phyloP scores from a whole-genome alignment of 2,113 vertebrate species.

The Nipponia nippon region DNA sequence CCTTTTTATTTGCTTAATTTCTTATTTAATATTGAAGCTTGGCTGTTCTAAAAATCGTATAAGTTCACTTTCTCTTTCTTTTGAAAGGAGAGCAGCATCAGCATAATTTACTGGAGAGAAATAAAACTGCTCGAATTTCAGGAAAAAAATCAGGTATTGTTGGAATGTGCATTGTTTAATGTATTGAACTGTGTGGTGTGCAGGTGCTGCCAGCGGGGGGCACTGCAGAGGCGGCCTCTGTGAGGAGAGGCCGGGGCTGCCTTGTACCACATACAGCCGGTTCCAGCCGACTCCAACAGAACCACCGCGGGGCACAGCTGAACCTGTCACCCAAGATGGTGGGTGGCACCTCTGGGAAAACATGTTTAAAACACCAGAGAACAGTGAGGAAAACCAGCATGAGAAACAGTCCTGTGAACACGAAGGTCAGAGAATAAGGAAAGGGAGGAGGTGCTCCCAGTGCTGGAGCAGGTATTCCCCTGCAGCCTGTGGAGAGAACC shows the following conservation, averaged over 20 bases:
- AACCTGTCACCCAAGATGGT: neutral
- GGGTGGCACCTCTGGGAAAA: neutral
- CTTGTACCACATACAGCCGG: accelerated
- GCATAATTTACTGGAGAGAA: neutral
- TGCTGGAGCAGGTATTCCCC: neutral
- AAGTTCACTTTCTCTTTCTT: neutral
- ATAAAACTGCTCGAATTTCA: neutral
- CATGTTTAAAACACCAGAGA: neutral
- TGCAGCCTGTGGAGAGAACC: neutral
- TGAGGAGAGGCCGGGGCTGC: neutral
- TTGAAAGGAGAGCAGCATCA: neutral
- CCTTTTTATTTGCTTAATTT: neutral
- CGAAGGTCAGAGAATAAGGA: neutral
- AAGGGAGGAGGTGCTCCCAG: neutral
- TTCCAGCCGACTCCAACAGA: accelerated
- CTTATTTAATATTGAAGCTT: neutral
- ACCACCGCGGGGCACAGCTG: neutral
- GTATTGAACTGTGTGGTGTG: neutral
- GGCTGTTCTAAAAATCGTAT: neutral
- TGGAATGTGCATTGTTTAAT: neutral
- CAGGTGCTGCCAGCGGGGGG: accelerated
- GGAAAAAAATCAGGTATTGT: neutral
- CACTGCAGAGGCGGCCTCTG: neutral
- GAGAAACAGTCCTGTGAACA: neutral
- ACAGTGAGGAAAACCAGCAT: neutral